These are phyloP conservation scores for Lasioglossum malachurum DNA, from an alignment of 2,888 invertebrate species.

Conservation along the genomic window DNA sequence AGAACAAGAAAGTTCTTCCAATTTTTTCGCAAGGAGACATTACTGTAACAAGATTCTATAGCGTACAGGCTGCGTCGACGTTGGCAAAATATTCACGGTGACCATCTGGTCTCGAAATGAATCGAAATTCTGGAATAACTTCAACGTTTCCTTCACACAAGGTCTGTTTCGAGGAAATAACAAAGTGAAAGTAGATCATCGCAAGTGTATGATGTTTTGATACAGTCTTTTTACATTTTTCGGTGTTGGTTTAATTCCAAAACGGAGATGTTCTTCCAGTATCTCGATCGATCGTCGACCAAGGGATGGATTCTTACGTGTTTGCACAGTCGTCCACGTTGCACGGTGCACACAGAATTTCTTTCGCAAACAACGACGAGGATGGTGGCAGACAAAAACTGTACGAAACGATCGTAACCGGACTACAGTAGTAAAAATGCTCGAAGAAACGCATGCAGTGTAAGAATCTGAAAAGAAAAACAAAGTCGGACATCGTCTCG, in stretches of 20 bases:
- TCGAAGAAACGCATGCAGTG: constrained; percentile 7
- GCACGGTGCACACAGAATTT: neutral
- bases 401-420: neutral
- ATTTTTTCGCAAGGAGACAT: neutral
- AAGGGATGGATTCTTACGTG: neutral
- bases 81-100: neutral
- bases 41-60: neutral
- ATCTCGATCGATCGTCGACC: neutral
- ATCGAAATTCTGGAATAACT: neutral
- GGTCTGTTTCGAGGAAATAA: neutral
- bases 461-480: neutral
- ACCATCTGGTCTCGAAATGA: neutral
- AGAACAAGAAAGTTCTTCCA: neutral
- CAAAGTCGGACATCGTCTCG: neutral
- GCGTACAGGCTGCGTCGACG: neutral
- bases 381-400: neutral
- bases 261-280: neutral
- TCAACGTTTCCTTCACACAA: neutral
- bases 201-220: neutral
- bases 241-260: neutral
- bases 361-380: neutral
- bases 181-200: neutral
- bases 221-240: neutral
- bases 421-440: neutral
- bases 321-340: neutral